These are phyloP conservation scores for Clarias magur DNA, from an alignment of 2,113 vertebrate genomes.

Conservation along the genomic window DNA sequence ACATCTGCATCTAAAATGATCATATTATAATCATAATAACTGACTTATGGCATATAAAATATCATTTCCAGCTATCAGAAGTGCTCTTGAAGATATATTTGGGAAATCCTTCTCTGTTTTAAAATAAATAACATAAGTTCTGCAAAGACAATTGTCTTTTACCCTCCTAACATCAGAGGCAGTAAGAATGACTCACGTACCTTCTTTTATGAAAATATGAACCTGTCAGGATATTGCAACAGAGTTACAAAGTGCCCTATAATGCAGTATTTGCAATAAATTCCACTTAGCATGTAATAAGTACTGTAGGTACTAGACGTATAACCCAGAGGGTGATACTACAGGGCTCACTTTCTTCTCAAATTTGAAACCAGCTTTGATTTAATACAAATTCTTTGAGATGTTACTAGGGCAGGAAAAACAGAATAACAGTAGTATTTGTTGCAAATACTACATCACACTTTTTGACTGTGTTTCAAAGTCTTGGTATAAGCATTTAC, in stretches of 20 bases:
- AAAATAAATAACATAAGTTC: background rate
- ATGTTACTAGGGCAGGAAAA: background rate
- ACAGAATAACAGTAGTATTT: background rate
- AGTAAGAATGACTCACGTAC: background rate
- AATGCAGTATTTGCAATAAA: background rate
- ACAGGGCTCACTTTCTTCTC: background rate
- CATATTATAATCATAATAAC: background rate
- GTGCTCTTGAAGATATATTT: background rate
- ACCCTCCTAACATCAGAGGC: background rate
- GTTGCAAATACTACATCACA: background rate
- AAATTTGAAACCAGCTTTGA: background rate
- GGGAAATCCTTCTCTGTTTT: background rate
- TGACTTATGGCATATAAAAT: no score
- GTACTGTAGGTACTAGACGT: background rate
- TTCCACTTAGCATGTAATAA: background rate
- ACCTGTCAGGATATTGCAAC: background rate
- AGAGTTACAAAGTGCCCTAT: background rate
- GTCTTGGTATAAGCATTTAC: background rate
- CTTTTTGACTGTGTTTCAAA: background rate
- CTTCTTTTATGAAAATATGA: background rate
- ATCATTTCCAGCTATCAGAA: background rate
- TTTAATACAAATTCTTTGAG: background rate
- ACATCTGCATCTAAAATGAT: background rate
- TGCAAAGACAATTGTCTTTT: background rate
- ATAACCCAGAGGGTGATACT: background rate